Evolutionary conservation across 2,888 invertebrate genomes (phyloP).

Genomic region (Trimorus sp.): DNA sequence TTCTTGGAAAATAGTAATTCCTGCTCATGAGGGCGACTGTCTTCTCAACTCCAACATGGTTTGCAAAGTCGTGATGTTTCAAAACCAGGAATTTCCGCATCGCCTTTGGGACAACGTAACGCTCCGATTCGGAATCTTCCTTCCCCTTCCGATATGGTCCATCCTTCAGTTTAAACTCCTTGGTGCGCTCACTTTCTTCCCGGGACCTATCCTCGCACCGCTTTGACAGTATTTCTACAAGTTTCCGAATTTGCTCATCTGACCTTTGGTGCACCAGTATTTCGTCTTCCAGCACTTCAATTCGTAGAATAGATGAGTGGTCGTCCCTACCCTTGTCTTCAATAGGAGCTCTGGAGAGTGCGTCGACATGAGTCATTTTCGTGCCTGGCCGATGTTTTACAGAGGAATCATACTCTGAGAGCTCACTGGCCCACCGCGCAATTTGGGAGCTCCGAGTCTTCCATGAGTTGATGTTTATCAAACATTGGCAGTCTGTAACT

Average conservation of each 20-base stretch:
- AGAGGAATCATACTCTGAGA: too few species aligned
- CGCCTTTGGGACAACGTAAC: slow-evolving; percentile 1
- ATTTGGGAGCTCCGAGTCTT: too few species aligned
- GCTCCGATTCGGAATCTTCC: background rate
- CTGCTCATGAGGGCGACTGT: background rate
- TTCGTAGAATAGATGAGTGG: too few species aligned
- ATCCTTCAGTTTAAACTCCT: background rate
- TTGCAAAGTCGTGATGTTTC: background rate
- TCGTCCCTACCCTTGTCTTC: too few species aligned
- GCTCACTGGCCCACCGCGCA: too few species aligned
- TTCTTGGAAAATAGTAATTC: background rate
- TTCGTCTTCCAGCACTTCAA: background rate
- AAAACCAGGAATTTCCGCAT: background rate
- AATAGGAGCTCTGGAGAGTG: background rate
- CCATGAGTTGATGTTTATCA: too few species aligned
- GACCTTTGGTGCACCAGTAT: slow-evolving; percentile 9
- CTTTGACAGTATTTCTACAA: background rate
- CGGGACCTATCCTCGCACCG: background rate
- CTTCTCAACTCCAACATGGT: background rate
- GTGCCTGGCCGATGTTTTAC: too few species aligned
- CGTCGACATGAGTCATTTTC: too few species aligned
- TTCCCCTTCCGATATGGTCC: background rate
- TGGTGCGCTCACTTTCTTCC: background rate
- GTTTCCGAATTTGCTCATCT: background rate
- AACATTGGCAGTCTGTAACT: too few species aligned